Conservation (phyloP, 2,888 invertebrate genomes). For the Ornithoptera alexandrae region DNA sequence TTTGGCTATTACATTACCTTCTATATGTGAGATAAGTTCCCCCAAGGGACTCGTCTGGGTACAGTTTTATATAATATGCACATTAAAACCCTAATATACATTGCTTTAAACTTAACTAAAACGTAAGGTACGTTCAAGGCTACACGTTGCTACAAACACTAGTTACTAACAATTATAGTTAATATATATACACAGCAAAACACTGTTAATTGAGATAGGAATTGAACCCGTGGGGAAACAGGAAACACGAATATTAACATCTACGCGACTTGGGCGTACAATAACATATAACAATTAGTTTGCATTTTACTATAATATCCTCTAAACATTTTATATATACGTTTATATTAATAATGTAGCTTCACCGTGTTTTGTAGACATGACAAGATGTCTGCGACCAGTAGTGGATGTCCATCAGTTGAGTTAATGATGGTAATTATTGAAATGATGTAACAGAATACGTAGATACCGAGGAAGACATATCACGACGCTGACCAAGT, state of each 20-base stretch:
- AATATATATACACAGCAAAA: conserved; percentile 14
- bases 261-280: conserved; percentile 14
- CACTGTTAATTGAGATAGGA: conserved; percentile 19
- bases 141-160: conserved; percentile 9
- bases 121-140: conserved; percentile 15
- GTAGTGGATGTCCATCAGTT: too few relatives aligned
- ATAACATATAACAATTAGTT: background rate
- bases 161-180: conserved; percentile 18
- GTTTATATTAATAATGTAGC: background rate
- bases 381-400: too few relatives aligned
- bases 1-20: too few relatives aligned
- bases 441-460: too few relatives aligned
- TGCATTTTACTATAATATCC: background rate
- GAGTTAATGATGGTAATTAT: too few relatives aligned
- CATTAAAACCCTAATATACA: conserved; percentile 12
- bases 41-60: background rate
- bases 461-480: too few relatives aligned
- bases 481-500: too few relatives aligned
- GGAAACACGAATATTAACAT: conserved; percentile 6
- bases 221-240: conserved; percentile 16
- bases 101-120: conserved; percentile 12
- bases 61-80: conserved; percentile 7
- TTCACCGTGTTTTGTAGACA: too few relatives aligned
- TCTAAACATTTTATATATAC: background rate
- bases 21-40: background rate